These are phyloP conservation scores for Microtus richardsoni DNA, from an alignment of 2,113 vertebrate genomes.

Conservation along the genomic window DNA sequence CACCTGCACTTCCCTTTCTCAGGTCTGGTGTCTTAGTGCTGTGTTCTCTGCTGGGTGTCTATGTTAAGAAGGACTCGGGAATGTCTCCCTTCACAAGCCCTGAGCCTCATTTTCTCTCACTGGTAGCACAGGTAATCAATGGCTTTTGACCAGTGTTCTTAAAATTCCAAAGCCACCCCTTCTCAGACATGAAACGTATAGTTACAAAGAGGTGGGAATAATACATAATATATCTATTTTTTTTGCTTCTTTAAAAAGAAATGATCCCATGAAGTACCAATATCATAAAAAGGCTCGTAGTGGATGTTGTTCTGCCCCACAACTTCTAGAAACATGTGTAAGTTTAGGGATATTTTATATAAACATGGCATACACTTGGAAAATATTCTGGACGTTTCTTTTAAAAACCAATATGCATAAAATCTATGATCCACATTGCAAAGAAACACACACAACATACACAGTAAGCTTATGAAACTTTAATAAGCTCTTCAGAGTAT, in stretches of 20 bases:
- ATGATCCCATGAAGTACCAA: not conserved
- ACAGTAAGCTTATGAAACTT: not conserved
- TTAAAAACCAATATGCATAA: slow-evolving; percentile 12
- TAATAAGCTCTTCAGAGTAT: not conserved
- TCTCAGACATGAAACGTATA: not conserved
- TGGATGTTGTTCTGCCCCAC: not conserved
- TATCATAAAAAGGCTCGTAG: not conserved
- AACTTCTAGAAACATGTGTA: not conserved
- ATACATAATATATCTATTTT: not conserved
- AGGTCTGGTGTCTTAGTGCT: not conserved
- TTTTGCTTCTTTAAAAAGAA: slow-evolving; percentile 47
- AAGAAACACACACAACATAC: not conserved
- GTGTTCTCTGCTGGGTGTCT: not conserved
- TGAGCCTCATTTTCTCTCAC: not conserved
- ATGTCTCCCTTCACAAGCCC: not conserved
- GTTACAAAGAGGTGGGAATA: not conserved
- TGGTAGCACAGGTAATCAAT: not conserved
- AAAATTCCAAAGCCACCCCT: not conserved
- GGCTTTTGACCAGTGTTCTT: not conserved
- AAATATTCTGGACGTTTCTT: slow-evolving; percentile 20
- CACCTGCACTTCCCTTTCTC: not conserved
- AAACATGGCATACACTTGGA: not conserved
- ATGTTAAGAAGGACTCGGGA: not conserved
- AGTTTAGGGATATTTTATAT: not conserved
- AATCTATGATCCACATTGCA: not conserved